Base-by-base conservation (phyloP, 2,888 invertebrate species). In the Leptinotarsa peninsularis region DNA sequence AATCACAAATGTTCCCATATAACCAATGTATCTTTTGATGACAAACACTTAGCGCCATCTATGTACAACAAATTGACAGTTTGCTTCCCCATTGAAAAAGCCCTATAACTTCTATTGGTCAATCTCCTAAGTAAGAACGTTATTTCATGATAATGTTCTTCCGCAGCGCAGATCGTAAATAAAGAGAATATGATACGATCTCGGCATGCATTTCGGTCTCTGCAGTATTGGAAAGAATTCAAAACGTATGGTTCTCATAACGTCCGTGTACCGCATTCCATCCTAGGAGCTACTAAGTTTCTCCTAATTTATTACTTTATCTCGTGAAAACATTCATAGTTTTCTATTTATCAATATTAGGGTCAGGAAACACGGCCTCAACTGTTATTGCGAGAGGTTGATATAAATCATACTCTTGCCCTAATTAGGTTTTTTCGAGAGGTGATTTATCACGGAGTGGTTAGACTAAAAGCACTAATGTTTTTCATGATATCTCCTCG, bases 361-460 rank as follows among this genome's bases (percentile, higher is more conserved):
- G 68, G 49, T 23, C 58, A 73, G 56, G 23, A 27, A 68, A 60
- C 50, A 73, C 27, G 43, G 60, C 49, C 52, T 14, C 68, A 52
- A 68, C 68, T 27, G 67, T 73, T 68, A 60, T 68, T 73, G 63
- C 63, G 49, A 33, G 60, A 67, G 60, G 14, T 43, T 50, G 21
- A 66, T 15, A 68, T 73, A 73, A 73, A 73, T 73, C 68, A 68
- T 27, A 43, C 52, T 27, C 60, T 27, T n/a, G 68, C 49, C 17
- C 63, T 63, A 33, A 73, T 68, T 73, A 68, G 58, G 56, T 67
- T 21, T 10, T 49, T 58, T 72, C 27, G 58, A 71, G 56, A 60
- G 18, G 58, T 50, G 50, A 63, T 63, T 63, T n/a, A 27, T 63
- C 63, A 17, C 18, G 4, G 17, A 7, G 33, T 63, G 23, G 58